Evolutionary conservation across 2,113 vertebrate genomes (phyloP).

Genomic region (Sebastes schlegelii): DNA sequence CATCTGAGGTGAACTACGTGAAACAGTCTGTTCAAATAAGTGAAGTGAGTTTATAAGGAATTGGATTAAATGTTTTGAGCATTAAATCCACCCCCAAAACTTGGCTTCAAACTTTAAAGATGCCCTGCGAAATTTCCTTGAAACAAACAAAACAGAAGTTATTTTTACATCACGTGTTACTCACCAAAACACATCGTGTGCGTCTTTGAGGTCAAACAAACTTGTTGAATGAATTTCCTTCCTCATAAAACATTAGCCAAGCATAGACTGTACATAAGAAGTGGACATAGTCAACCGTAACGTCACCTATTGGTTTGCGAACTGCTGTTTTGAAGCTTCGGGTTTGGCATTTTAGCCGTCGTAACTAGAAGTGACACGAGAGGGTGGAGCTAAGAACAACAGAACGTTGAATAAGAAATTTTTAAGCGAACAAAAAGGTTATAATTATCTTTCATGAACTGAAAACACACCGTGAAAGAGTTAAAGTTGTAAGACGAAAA

Average conservation of each 20-base stretch:
- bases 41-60: neutral
- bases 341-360: too few relatives aligned
- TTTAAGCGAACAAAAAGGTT: too few relatives aligned
- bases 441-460: too few relatives aligned
- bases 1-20: slow-evolving; percentile 8
- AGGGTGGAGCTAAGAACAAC: too few relatives aligned
- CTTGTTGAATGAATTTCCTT: neutral
- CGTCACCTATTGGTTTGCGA: too few relatives aligned
- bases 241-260: neutral
- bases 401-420: too few relatives aligned
- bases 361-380: too few relatives aligned
- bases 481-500: too few relatives aligned
- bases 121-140: neutral
- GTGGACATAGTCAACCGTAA: too few relatives aligned
- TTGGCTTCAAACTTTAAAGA: neutral
- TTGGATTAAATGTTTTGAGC: neutral
- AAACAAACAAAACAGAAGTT: neutral
- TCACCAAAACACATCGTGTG: neutral
- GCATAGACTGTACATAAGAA: neutral
- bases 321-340: too few relatives aligned
- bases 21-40: slow-evolving; percentile 1
- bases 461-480: too few relatives aligned
- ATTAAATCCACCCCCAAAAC: neutral
- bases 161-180: neutral
- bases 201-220: neutral